Evolutionary conservation across 2,113 vertebrate species (phyloP).

Genomic region (Ibidorhyncha struthersii): DNA sequence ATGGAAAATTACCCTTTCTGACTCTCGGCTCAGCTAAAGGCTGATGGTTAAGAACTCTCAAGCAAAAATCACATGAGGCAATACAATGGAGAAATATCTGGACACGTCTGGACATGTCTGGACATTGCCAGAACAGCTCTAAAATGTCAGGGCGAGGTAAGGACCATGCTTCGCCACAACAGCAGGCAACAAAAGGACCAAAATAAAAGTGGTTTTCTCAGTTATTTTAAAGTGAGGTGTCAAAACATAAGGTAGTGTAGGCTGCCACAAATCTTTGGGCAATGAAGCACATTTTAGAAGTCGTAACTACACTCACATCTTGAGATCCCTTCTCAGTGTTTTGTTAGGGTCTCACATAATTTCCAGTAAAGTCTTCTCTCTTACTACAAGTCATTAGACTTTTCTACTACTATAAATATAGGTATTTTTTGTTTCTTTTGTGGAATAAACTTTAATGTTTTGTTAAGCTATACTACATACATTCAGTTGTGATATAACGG

Average conservation of each 20-base stretch:
- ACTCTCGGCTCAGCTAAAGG: neutral
- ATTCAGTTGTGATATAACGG: neutral
- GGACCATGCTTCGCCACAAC: neutral
- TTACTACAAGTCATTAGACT: neutral
- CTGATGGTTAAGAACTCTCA: neutral
- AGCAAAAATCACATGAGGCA: neutral
- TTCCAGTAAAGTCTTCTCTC: neutral
- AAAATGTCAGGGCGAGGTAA: neutral
- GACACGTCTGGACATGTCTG: neutral
- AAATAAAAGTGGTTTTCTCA: neutral
- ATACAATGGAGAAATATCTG: constrained; percentile 18
- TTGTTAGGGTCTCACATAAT: neutral
- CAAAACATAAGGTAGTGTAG: neutral
- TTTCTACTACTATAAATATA: neutral
- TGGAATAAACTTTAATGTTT: neutral
- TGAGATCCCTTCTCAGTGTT: neutral
- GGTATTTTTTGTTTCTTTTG: neutral
- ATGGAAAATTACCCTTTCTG: neutral
- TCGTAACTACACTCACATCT: neutral
- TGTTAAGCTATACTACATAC: neutral
- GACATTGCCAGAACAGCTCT: neutral
- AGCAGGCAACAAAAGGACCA: neutral
- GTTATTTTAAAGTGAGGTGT: neutral
- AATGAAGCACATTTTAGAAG: neutral
- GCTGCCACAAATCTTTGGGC: neutral